These are phyloP conservation scores for Enteromius viviparus DNA, from an alignment of 2,797 vertebrate genomes.

Conservation along the genomic window DNA sequence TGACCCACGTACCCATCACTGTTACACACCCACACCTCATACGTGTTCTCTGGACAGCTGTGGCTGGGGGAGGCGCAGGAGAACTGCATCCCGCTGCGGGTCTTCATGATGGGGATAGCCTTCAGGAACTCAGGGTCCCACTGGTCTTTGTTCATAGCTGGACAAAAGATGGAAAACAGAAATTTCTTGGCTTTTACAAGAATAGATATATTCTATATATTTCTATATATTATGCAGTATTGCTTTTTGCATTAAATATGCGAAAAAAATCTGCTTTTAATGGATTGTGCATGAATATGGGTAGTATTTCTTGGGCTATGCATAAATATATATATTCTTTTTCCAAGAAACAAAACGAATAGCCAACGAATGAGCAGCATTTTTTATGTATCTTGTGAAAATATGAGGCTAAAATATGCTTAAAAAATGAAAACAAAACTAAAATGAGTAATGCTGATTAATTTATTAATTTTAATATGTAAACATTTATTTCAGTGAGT, in stretches of 20 bases:
- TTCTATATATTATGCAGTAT: not conserved
- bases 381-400: not conserved
- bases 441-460: not conserved
- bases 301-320: no score
- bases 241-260: not conserved
- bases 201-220: no score
- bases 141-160: constrained; percentile 95
- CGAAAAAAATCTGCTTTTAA: not conserved
- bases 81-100: constrained; percentile 97
- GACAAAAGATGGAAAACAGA: not conserved
- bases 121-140: constrained; percentile 98
- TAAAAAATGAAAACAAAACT: not conserved
- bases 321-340: not conserved
- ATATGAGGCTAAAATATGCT: not conserved
- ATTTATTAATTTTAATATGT: not conserved
- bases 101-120: constrained; percentile 99
- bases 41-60: constrained; percentile 86
- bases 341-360: not conserved
- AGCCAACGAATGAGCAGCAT: not conserved
- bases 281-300: not conserved
- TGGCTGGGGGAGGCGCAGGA: constrained; percentile 96
- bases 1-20: constrained; percentile 97
- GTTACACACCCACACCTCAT: constrained; percentile 98
- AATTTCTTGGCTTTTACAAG: not conserved
- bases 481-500: not conserved